Evolutionary conservation across 2,888 invertebrate species (phyloP).

Genomic region (Alloplasta piceator): DNA sequence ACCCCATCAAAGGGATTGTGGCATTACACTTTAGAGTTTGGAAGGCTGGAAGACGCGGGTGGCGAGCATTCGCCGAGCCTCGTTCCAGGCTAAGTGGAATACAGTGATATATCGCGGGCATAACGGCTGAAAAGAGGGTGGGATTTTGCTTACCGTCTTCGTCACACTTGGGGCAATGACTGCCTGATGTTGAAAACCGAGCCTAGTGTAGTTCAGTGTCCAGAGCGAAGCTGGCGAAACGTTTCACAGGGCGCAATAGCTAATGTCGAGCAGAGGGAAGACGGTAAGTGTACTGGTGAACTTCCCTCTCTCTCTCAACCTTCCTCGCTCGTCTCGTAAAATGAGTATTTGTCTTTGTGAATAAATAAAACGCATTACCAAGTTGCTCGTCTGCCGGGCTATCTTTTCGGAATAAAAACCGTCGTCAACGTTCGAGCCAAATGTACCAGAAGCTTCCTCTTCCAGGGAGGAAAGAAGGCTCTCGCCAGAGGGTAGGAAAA

Average conservation of each 20-base stretch:
- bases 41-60: constrained; percentile 66
- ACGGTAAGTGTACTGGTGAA: constrained; percentile 63
- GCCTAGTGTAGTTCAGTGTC: constrained; percentile 20
- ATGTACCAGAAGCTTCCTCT: neutral
- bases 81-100: constrained; percentile 1
- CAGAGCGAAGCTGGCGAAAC: constrained; percentile 24
- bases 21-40: constrained; percentile 79
- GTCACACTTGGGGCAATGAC: constrained; percentile 22
- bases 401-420: constrained; percentile 14
- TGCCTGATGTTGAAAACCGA: neutral
- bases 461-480: no score
- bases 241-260: constrained; percentile 5
- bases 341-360: constrained; percentile 83
- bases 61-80: constrained; percentile 34
- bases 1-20: constrained; percentile 83
- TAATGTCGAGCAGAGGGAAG: constrained; percentile 30
- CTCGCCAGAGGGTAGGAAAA: constrained; percentile 10
- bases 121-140: constrained; percentile 34
- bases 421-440: neutral
- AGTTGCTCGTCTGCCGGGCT: constrained; percentile 68
- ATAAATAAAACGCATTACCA: constrained; percentile 83
- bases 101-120: neutral
- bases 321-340: constrained; percentile 68
- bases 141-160: constrained; percentile 9
- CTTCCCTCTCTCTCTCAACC: constrained; percentile 67